phyloP scores from a whole-genome alignment of 2,888 invertebrate genomes.

The Catocala nupta region DNA sequence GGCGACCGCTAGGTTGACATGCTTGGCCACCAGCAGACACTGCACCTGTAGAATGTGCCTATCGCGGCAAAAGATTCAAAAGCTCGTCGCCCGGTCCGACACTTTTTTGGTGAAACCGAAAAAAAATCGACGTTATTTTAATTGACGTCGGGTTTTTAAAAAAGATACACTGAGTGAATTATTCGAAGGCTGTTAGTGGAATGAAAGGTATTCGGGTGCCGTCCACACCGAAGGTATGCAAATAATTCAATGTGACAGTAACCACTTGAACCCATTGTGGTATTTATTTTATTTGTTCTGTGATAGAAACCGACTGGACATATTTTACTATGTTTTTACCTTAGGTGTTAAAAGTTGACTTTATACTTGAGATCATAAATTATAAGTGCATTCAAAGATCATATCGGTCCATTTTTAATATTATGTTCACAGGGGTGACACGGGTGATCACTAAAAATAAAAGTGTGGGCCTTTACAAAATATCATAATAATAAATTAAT shows the following conservation, averaged over 20 bases:
- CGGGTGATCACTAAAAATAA: too few species aligned
- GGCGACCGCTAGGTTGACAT: slow-evolving; percentile 64
- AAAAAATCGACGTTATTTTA: slow-evolving; percentile 80
- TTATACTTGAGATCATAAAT: background rate
- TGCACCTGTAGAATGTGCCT: slow-evolving; percentile 83
- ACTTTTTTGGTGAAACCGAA: slow-evolving; percentile 69
- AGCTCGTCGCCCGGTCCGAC: slow-evolving; percentile 64
- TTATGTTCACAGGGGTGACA: too few species aligned
- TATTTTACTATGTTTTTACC: slow-evolving; percentile 33
- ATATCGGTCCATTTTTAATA: background rate
- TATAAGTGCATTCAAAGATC: background rate
- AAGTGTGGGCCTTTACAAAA: too few species aligned
- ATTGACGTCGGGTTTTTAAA: slow-evolving; percentile 79
- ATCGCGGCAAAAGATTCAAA: slow-evolving; percentile 84
- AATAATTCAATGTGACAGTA: slow-evolving; percentile 78
- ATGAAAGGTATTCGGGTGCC: slow-evolving; percentile 75
- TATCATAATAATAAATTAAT: too few species aligned
- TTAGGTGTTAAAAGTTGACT: slow-evolving; percentile 2
- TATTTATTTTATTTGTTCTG: slow-evolving; percentile 50
- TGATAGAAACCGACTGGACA: slow-evolving; percentile 22
- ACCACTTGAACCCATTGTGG: slow-evolving; percentile 57
- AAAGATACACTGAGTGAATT: slow-evolving; percentile 74
- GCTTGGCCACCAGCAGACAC: slow-evolving; percentile 77
- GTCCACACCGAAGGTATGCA: slow-evolving; percentile 73
- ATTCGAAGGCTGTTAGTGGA: slow-evolving; percentile 75